Evolutionary conservation across 2,888 invertebrate species (phyloP).

Genomic region (Entomobrya proxima): DNA sequence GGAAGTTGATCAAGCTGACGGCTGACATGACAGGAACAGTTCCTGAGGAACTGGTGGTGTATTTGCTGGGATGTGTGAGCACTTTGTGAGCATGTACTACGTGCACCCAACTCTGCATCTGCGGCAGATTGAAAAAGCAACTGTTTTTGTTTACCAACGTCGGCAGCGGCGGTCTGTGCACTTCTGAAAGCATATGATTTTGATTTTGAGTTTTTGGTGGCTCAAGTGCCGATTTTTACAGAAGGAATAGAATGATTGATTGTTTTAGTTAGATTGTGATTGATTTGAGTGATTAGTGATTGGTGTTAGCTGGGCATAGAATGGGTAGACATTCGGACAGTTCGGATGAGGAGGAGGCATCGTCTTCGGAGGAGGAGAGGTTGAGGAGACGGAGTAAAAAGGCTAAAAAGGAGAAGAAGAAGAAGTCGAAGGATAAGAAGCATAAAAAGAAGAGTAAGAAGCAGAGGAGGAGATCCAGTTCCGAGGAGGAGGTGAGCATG

Average conservation of each 20-base stretch:
- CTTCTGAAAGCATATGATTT: not conserved
- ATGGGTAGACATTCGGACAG: slow-evolving; percentile 44
- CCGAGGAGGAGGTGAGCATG: slow-evolving; percentile 10
- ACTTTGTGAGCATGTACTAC: not conserved
- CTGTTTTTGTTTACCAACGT: not conserved
- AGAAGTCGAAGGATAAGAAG: slow-evolving; percentile 56
- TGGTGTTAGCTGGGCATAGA: not conserved
- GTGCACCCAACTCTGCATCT: not conserved
- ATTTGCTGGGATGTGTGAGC: not conserved
- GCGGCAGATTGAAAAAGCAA: slow-evolving; percentile 13
- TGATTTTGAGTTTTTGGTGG: not conserved
- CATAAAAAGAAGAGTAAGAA: slow-evolving; percentile 60
- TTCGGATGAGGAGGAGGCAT: slow-evolving; percentile 20
- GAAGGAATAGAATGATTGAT: no score
- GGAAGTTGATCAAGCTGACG: no score
- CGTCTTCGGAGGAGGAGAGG: slow-evolving; percentile 9
- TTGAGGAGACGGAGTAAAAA: slow-evolving; percentile 47
- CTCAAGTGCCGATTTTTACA: no score
- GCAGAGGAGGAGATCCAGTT: slow-evolving; percentile 40
- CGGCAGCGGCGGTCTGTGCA: not conserved
- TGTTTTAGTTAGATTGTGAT: no score
- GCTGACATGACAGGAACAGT: slow-evolving; percentile 1
- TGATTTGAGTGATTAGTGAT: no score
- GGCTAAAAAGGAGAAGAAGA: slow-evolving; percentile 54
- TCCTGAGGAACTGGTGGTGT: no score